Evolutionary conservation across 2,888 invertebrate genomes (phyloP), one percentile per base, ranked within the genome.

Genomic region (Laothoe populi): DNA sequence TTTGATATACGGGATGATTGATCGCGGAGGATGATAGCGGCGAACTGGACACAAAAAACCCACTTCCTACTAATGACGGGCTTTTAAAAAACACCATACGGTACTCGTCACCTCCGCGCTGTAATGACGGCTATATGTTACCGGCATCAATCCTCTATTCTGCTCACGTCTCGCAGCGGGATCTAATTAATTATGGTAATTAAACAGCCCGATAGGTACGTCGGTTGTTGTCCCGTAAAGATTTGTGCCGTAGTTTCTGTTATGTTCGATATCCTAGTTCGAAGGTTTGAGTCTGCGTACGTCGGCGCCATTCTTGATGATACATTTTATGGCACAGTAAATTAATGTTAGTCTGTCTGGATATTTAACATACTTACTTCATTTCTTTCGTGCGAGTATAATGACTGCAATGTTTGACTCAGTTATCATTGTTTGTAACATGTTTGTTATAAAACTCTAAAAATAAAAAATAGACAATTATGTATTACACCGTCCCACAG

Each of bases 141-240:
- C 87, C 77, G 74, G 76, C 89, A 90, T 90, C 88, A 88, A 88
- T 91, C 88, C 78, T 84, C 90, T 74, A 90, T 92, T 91, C 91
- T 88, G 75, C 75, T 76, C 87, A 83, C 85, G 90, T 88, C 90
- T 83, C 83, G 82, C 84, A 73, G 77, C 84, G 86, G 84, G 86
- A 83, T 88, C 88, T 87, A 88, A 92, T 92, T 92, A 90, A 91
- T 92, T 92, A 90, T 87, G 86, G 87, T 87, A 91, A 92, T 92
- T 92, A 90, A 89, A 87, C 88, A 85, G 76, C 73, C 79, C 77
- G 81, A 83, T 84, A 79, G 80, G 79, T 80, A 77, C 70, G 70
- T 76, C 72, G 49, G 72, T 75, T 72, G 76, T 69, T 76, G 79
- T 75, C 76, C 76, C 69, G 72, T 66, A 64, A 73, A 74, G 72